phyloP scores from a whole-genome alignment of 1,140 invertebrate genomes.

The Leptinotarsa texana region DNA sequence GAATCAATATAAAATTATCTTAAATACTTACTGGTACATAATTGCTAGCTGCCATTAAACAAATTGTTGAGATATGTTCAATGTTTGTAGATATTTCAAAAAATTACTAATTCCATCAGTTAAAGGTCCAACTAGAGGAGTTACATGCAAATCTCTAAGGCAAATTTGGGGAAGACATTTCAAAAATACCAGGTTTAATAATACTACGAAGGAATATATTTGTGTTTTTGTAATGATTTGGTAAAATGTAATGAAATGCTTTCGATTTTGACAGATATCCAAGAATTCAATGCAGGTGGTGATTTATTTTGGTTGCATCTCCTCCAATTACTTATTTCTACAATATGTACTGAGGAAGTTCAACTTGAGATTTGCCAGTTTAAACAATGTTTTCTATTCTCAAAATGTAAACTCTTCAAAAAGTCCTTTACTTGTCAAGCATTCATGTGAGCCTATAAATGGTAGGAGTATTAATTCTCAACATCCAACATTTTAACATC shows the following conservation, averaged over 20 bases:
- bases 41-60: background rate
- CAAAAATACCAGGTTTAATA: conserved; percentile 17
- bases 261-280: conserved; percentile 1
- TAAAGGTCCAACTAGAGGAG: background rate
- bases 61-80: background rate
- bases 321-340: too few relatives aligned
- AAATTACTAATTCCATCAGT: conserved; percentile 1
- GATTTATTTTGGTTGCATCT: background rate
- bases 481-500: too few relatives aligned
- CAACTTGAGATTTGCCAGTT: too few relatives aligned
- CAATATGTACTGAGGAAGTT: too few relatives aligned
- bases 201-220: conserved; percentile 20
- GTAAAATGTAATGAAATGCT: too few relatives aligned
- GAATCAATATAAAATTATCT: background rate
- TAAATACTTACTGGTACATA: conserved; percentile 3
- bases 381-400: too few relatives aligned
- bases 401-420: too few relatives aligned
- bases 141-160: conserved; percentile 21
- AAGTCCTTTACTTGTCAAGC: too few relatives aligned
- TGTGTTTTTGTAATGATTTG: background rate
- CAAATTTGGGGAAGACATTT: conserved; percentile 23
- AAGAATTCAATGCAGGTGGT: background rate
- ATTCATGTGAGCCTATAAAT: too few relatives aligned
- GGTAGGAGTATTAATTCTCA: too few relatives aligned
- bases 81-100: background rate